These are phyloP conservation scores for Exephanes ischioxanthus DNA, from an alignment of 2,888 invertebrate species.

Conservation along the genomic window DNA sequence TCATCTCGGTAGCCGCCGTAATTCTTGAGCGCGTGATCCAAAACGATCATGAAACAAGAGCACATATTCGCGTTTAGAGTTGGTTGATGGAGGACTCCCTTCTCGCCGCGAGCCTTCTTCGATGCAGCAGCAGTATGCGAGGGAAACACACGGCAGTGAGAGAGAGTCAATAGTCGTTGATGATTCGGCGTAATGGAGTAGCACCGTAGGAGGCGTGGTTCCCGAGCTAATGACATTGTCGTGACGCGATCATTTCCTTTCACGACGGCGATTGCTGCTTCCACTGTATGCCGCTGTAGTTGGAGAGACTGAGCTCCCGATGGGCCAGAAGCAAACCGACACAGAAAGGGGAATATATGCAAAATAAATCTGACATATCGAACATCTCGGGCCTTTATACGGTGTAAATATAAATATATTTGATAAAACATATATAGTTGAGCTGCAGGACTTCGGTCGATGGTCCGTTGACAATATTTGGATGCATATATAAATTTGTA, in stretches of 20 bases:
- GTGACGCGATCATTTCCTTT: slow-evolving; percentile 83
- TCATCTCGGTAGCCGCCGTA: slow-evolving; percentile 1
- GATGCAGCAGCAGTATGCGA: background rate
- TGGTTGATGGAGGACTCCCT: background rate
- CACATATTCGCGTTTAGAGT: background rate
- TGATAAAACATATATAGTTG: too few species aligned
- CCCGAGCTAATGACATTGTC: slow-evolving; percentile 82
- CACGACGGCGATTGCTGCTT: slow-evolving; percentile 57
- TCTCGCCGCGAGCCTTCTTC: slow-evolving; percentile 28
- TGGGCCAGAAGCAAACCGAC: background rate
- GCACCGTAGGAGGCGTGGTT: slow-evolving; percentile 80
- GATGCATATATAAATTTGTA: too few species aligned
- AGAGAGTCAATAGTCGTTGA: slow-evolving; percentile 64
- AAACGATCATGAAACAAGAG: slow-evolving; percentile 28
- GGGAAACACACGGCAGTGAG: slow-evolving; percentile 1
- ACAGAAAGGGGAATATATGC: background rate
- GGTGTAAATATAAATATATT: background rate
- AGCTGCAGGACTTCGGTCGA: too few species aligned
- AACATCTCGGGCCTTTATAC: background rate
- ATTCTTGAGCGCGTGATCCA: slow-evolving; percentile 23
- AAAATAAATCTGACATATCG: slow-evolving; percentile 1
- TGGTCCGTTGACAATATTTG: too few species aligned
- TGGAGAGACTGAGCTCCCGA: background rate
- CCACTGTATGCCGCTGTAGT: background rate
- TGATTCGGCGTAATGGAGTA: slow-evolving; percentile 83